phyloP scores from a whole-genome alignment of 2,888 invertebrate species.

The Pantelozetes paolii region DNA sequence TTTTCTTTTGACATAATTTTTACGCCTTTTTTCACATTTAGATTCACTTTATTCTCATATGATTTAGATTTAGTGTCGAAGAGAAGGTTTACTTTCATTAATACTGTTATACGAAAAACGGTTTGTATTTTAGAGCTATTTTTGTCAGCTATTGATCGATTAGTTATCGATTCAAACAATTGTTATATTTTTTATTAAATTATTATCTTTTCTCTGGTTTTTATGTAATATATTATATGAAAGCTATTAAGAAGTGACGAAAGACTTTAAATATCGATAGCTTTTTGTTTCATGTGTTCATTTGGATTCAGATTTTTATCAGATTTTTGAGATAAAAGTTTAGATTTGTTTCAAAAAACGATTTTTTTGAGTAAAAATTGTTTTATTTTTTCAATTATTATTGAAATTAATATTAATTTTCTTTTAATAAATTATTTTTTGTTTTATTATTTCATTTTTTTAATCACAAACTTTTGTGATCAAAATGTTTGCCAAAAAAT shows the following conservation, averaged over 20 bases:
- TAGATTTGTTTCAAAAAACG: background rate
- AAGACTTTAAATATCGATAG: too few species aligned
- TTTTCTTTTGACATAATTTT: too few species aligned
- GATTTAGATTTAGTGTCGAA: too few species aligned
- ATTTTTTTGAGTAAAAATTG: background rate
- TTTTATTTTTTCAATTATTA: background rate
- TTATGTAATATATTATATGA: too few species aligned
- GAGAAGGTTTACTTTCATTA: background rate
- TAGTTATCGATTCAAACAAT: conserved; percentile 1
- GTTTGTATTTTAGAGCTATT: background rate
- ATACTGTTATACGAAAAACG: background rate
- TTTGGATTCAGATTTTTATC: background rate
- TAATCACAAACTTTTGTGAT: background rate
- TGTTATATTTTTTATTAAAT: background rate
- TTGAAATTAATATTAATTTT: background rate
- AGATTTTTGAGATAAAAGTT: background rate
- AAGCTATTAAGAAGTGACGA: too few species aligned
- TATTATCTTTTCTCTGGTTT: background rate
- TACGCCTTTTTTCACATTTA: too few species aligned
- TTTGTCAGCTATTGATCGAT: background rate
- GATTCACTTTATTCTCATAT: too few species aligned
- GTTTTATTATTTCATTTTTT: background rate
- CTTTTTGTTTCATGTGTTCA: background rate
- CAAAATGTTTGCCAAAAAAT: conserved; percentile 16
- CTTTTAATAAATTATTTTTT: background rate